These are phyloP conservation scores for Protonibea diacanthus DNA, from an alignment of 2,797 vertebrate species.

Conservation along the genomic window DNA sequence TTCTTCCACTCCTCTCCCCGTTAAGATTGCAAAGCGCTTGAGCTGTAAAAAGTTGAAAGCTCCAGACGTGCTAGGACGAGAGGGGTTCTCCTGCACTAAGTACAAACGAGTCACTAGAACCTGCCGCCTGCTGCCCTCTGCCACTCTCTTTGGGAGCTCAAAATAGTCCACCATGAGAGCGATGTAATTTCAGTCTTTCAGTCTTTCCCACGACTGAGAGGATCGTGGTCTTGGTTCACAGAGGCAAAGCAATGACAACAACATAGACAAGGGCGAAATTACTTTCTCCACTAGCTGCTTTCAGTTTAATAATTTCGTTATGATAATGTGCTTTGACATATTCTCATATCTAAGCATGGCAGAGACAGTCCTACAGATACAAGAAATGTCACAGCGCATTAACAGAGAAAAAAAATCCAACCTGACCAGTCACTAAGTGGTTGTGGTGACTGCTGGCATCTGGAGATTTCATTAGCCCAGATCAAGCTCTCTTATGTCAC, in stretches of 20 bases:
- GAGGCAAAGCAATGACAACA: constrained; percentile 73
- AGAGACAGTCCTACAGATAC: constrained; percentile 26
- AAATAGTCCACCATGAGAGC: constrained; percentile 88
- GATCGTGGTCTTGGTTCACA: constrained; percentile 72
- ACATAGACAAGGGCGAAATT: constrained; percentile 57
- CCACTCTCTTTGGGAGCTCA: constrained; percentile 86
- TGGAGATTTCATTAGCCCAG: constrained; percentile 80
- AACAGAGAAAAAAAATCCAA: constrained; percentile 42
- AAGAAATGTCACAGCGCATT: constrained; percentile 42
- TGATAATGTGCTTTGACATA: constrained; percentile 19
- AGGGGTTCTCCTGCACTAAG: constrained; percentile 79
- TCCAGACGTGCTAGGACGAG: constrained; percentile 72
- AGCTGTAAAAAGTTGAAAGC: constrained; percentile 70
- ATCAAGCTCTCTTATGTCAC: constrained; percentile 78
- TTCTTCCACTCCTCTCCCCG: constrained; percentile 81
- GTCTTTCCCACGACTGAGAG: constrained; percentile 87
- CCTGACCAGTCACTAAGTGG: constrained; percentile 63
- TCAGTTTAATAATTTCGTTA: constrained; percentile 41
- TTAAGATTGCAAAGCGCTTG: constrained; percentile 60
- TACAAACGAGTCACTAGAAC: constrained; percentile 80
- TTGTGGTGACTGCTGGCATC: constrained; percentile 71
- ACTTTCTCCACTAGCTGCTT: constrained; percentile 30
- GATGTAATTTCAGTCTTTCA: constrained; percentile 91
- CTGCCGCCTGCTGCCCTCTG: constrained; percentile 86
- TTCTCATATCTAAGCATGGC: constrained; percentile 12